Percentiles rank a stretch among this genome's conserved stretches.
phyloP scores from a whole-genome alignment of 2,888 invertebrate species.

The Melanargia galathea region DNA sequence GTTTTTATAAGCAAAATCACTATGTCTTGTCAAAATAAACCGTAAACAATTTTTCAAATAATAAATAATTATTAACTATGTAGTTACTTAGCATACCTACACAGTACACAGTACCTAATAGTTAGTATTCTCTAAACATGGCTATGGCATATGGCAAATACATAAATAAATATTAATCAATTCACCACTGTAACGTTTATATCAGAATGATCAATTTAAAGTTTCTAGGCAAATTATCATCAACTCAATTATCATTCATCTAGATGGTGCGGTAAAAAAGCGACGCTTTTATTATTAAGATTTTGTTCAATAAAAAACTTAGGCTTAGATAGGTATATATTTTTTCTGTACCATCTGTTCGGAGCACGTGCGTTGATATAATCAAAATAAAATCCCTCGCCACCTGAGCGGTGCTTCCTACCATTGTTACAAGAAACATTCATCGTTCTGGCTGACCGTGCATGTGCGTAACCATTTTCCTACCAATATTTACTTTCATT shows the following conservation, averaged over 20 bases:
- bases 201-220: constrained; percentile 15
- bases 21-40: too few species aligned
- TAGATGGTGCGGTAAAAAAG: constrained; percentile 16
- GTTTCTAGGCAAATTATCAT: constrained; percentile 8
- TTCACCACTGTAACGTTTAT: constrained; percentile 4
- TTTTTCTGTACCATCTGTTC: constrained; percentile 44
- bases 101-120: too few species aligned
- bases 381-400: constrained; percentile 57
- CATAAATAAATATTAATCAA: background rate
- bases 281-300: constrained; percentile 14
- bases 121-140: too few species aligned
- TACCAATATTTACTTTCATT: constrained; percentile 41
- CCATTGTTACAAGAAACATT: constrained; percentile 65
- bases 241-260: constrained; percentile 8
- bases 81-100: too few species aligned
- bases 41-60: too few species aligned
- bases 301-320: constrained; percentile 20
- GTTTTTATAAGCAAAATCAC: too few species aligned
- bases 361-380: constrained; percentile 52
- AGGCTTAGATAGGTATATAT: constrained; percentile 7
- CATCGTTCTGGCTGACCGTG: constrained; percentile 60
- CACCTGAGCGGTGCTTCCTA: constrained; percentile 65
- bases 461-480: constrained; percentile 39
- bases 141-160: too few species aligned
- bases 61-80: too few species aligned